These are phyloP conservation scores for Malachius bipustulatus DNA, from an alignment of 2,888 invertebrate species.

Conservation along the genomic window DNA sequence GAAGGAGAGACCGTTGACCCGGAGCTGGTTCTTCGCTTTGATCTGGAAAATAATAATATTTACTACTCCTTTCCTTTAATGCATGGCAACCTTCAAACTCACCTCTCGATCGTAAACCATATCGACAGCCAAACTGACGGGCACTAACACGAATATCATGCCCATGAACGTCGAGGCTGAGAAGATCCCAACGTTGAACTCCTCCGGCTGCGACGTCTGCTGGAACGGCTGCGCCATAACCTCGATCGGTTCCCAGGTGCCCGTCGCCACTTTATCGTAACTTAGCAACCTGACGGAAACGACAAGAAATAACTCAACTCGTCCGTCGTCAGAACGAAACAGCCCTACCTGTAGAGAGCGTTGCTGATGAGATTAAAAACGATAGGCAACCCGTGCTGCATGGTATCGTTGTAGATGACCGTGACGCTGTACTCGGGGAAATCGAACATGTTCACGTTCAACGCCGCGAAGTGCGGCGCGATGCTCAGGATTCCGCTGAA, in stretches of 20 bases:
- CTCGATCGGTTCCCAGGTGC: slow-evolving; percentile 45
- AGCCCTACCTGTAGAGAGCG: slow-evolving; percentile 51
- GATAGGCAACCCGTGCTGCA: slow-evolving; percentile 66
- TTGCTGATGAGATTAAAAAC: slow-evolving; percentile 61
- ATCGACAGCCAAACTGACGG: slow-evolving; percentile 65
- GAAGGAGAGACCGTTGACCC: slow-evolving; percentile 69
- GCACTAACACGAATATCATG: slow-evolving; percentile 67
- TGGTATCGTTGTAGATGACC: slow-evolving; percentile 66
- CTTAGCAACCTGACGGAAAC: slow-evolving; percentile 13
- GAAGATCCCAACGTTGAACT: slow-evolving; percentile 59
- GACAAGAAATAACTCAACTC: not conserved
- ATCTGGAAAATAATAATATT: slow-evolving; percentile 43
- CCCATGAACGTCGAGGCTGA: slow-evolving; percentile 67
- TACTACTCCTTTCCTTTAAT: too few relatives aligned
- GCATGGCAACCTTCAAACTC: slow-evolving; percentile 19
- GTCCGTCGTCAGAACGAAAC: not conserved
- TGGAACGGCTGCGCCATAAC: slow-evolving; percentile 59
- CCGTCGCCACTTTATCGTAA: slow-evolving; percentile 15
- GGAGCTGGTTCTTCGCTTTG: slow-evolving; percentile 68
- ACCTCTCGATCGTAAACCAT: slow-evolving; percentile 79
- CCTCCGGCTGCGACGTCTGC: slow-evolving; percentile 60
- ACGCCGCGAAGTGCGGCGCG: slow-evolving; percentile 55
- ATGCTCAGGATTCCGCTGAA: slow-evolving; percentile 50
- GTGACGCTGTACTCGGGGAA: slow-evolving; percentile 46
- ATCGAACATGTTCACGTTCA: slow-evolving; percentile 45